Conservation (phyloP, 2,797 vertebrate species). For the Microchirus variegatus region DNA sequence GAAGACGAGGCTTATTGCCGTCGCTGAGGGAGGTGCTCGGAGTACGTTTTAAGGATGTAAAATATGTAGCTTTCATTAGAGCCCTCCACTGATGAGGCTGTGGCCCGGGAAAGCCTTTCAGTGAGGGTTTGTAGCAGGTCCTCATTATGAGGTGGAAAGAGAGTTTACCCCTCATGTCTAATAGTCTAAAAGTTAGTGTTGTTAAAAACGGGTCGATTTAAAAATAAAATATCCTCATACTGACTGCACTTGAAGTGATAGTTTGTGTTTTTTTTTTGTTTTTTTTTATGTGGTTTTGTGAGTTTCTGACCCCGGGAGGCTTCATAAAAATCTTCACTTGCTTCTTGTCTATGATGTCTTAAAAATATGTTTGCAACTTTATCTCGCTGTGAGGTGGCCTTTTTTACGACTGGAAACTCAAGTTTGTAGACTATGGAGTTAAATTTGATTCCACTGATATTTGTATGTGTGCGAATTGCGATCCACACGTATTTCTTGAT, state of each 20-base stretch:
- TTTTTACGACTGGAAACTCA: not conserved
- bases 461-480: too few species aligned
- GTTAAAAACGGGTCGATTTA: conserved; percentile 44
- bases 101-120: conserved; percentile 50
- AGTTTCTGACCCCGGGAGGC: too few species aligned
- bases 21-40: conserved; percentile 36
- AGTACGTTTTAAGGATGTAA: conserved; percentile 41
- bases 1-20: conserved; percentile 53
- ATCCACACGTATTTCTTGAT: too few species aligned
- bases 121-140: conserved; percentile 57
- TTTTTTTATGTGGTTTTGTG: too few species aligned
- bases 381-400: not conserved
- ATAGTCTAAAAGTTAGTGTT: conserved; percentile 60
- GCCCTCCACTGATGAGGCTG: conserved; percentile 47
- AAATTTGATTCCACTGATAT: too few species aligned
- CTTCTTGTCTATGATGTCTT: not conserved
- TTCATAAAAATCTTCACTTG: conserved; percentile 23
- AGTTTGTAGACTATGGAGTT: too few species aligned
- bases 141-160: conserved; percentile 66
- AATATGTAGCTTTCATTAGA: conserved; percentile 57
- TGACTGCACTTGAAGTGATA: conserved; percentile 24
- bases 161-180: conserved; percentile 48
- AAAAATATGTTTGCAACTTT: too few species aligned
- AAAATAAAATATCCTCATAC: conserved; percentile 33
- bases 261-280: too few species aligned